A percentile compares a stretch with the other conserved stretches of the same genome.
Evolutionary conservation across 2,888 invertebrate genomes (phyloP).

Genomic region (Melikaiella ostensackeni): DNA sequence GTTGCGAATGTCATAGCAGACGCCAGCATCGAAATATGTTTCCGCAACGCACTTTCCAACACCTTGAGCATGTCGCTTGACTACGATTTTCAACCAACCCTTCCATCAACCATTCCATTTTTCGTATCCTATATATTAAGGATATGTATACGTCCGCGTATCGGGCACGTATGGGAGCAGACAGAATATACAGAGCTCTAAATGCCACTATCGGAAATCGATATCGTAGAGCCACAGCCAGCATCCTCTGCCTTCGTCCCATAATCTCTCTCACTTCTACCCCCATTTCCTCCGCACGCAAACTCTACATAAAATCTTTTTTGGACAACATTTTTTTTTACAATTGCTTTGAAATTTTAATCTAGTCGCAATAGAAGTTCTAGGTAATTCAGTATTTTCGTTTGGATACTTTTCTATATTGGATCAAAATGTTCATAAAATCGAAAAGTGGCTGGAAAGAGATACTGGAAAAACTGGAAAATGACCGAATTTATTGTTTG

Average conservation of each 20-base stretch:
- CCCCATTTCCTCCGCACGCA: constrained; percentile 42
- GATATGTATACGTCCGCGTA: constrained; percentile 61
- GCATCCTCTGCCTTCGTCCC: constrained; percentile 49
- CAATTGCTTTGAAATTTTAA: not conserved
- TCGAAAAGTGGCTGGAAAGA: too few species aligned
- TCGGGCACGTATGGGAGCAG: constrained; percentile 70
- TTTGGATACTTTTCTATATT: too few species aligned
- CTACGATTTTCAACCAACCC: constrained; percentile 32
- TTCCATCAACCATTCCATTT: constrained; percentile 33
- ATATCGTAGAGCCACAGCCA: constrained; percentile 70
- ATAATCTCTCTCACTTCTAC: constrained; percentile 36
- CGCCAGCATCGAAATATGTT: constrained; percentile 37
- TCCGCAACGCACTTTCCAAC: constrained; percentile 32
- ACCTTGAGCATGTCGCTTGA: constrained; percentile 43
- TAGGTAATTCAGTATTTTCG: too few species aligned
- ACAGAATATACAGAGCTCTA: constrained; percentile 73
- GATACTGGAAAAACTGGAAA: too few species aligned
- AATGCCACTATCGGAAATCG: constrained; percentile 76
- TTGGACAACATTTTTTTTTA: not conserved
- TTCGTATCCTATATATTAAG: constrained; percentile 44
- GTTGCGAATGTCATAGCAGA: constrained; percentile 27
- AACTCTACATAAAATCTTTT: constrained; percentile 36
- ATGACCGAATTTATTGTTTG: too few species aligned
- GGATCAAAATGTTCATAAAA: too few species aligned
- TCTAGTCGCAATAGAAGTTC: too few species aligned